phyloP scores from a whole-genome alignment of 2,888 invertebrate genomes.

The Metalampra italica region DNA sequence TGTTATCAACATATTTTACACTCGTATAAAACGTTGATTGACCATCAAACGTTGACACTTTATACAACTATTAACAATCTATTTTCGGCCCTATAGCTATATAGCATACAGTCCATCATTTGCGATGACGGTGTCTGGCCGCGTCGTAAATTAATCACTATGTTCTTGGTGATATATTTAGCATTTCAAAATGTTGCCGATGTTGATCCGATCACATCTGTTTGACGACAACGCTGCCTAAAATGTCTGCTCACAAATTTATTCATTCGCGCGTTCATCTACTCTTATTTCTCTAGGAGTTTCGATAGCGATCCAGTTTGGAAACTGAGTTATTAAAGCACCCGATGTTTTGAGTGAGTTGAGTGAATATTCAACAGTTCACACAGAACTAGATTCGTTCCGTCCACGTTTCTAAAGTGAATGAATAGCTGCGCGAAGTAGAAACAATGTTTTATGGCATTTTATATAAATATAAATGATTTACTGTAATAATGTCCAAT shows the following conservation, averaged over 20 bases:
- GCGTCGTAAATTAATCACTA: conserved; percentile 50
- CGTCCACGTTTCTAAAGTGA: background rate
- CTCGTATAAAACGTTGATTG: conserved; percentile 42
- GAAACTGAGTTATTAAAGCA: background rate
- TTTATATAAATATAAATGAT: too few species aligned
- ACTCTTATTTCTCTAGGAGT: background rate
- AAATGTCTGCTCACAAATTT: background rate
- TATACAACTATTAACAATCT: conserved; percentile 4
- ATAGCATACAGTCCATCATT: conserved; percentile 11
- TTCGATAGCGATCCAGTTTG: background rate
- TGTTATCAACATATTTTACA: conserved; percentile 41
- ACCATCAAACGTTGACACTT: conserved; percentile 19
- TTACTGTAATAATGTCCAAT: too few species aligned
- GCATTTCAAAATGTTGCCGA: conserved; percentile 49
- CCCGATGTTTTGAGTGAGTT: background rate
- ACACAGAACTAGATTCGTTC: background rate
- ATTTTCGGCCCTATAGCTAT: conserved; percentile 26
- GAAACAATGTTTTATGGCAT: too few species aligned
- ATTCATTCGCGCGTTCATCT: background rate
- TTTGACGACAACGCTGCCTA: background rate
- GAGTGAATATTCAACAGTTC: background rate
- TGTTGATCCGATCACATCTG: conserved; percentile 18
- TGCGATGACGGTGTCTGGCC: conserved; percentile 16
- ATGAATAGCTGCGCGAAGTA: background rate
- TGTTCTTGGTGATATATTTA: conserved; percentile 54